Evolutionary conservation across 2,113 vertebrate genomes (phyloP), one percentile per base, ranked within the genome.

Genomic region (zebrafish (Danio rerio)): DNA sequence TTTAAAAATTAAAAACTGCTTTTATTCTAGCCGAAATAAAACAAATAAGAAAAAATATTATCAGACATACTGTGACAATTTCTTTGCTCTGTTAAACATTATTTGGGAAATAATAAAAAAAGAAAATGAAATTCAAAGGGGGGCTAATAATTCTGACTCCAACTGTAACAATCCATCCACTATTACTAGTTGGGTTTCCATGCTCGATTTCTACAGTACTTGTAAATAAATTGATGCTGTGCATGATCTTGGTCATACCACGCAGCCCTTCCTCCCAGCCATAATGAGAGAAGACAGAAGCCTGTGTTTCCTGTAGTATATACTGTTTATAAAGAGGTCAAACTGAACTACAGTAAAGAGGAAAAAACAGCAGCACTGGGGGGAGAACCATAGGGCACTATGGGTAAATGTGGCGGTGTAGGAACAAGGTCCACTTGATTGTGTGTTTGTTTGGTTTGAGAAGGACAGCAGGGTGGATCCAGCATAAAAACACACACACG

Each of bases 371-470:
- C 59, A 70, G 50, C 47, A 62, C 74, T 47, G 84, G 56, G 59
- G 56, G 52, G 50, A 72, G 20, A 78, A 52, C 50, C 31, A 31
- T 74, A 61, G 62, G 21, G 84, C 81, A 85, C 50, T 81, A 52
- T 86, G 69, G 78, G 72, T 81, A 62, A 83, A 74, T 80, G 56
- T 81, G 56, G 76, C 45, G 76, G 75, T 86, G 81, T 69, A 85
- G 68, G 56, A 80, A 75, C 87, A 40, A 31, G 59, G 61, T 20
- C 63, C 52, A 11, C 42, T 82, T 53, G 1, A 12, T 49, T 80
- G 11, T 61, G 53, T 5, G 11, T 76, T 55, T 68, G 20, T 62
- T 76, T 75, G 3, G 20, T 72, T 56, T 15, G 50, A 61, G 61
- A 61, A 13, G 62, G 76, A 63, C 49, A 45, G 42, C 55, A 71